These are phyloP conservation scores for Heliocidaris erythrogramma DNA, from an alignment of 35 echinoderm and acorn worm genomes.

Conservation along the genomic window DNA sequence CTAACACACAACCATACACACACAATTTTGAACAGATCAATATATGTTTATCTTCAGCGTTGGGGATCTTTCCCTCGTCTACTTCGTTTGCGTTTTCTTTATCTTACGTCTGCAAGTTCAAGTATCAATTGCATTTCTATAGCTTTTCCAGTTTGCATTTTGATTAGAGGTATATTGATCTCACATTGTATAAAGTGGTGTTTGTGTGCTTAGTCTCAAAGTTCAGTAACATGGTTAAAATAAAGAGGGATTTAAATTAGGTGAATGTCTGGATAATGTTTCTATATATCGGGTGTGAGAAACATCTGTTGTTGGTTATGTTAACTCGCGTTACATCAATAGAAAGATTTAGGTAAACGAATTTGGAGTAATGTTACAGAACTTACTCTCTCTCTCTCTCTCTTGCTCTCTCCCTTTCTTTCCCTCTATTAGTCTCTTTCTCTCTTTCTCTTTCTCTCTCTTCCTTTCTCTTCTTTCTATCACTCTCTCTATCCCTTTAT, in stretches of 20 bases:
- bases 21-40: background rate
- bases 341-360: background rate
- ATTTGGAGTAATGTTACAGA: background rate
- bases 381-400: background rate
- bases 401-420: background rate
- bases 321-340: background rate
- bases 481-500: too few species aligned
- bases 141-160: background rate
- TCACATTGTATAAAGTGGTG: background rate
- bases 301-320: background rate
- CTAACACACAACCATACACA: too few species aligned
- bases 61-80: background rate
- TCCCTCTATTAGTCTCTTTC: too few species aligned
- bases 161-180: background rate
- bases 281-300: background rate
- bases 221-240: background rate
- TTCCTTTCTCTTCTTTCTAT: too few species aligned
- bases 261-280: background rate
- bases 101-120: background rate
- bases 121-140: background rate
- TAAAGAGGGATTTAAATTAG: background rate
- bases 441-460: too few species aligned
- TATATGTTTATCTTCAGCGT: background rate
- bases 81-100: background rate
- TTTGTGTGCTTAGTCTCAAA: conserved; percentile 12